Evolutionary conservation across 2,888 invertebrate genomes (phyloP).

Genomic region (Athalia rosae): DNA sequence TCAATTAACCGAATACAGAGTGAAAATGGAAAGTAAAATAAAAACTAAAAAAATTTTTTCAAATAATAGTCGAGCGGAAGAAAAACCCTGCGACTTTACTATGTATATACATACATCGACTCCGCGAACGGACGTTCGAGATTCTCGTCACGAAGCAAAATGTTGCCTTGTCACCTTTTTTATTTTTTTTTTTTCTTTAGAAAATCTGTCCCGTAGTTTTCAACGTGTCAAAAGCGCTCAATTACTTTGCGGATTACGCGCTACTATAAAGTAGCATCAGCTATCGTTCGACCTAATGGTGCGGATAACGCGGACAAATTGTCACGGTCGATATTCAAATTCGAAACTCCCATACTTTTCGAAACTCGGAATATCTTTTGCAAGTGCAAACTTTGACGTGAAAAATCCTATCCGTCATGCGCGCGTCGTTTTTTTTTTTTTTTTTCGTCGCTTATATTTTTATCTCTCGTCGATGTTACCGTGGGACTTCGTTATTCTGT

Average conservation of each 20-base stretch:
- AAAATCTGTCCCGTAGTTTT: background rate
- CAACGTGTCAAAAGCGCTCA: slow-evolving; percentile 26
- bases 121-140: background rate
- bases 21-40: slow-evolving; percentile 18
- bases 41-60: background rate
- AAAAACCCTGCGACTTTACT: too few species aligned
- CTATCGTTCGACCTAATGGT: slow-evolving; percentile 38
- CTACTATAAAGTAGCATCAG: background rate
- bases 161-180: background rate
- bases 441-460: too few species aligned
- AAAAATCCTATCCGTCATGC: background rate
- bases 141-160: slow-evolving; percentile 18
- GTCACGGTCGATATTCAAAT: slow-evolving; percentile 32
- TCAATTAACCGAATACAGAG: slow-evolving; percentile 10
- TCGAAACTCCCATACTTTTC: background rate
- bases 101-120: background rate
- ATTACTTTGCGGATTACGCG: slow-evolving; percentile 32
- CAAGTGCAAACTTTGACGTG: background rate
- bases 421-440: background rate
- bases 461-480: too few species aligned
- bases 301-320: slow-evolving; percentile 26
- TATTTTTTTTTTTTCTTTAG: slow-evolving; percentile 18
- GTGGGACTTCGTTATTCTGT: too few species aligned
- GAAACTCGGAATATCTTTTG: background rate
- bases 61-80: too few species aligned